A percentile compares a stretch with the other conserved stretches of the same genome.
These are phyloP conservation scores for Heliconius hortense DNA, from an alignment of 2,888 invertebrate genomes.

Conservation along the genomic window DNA sequence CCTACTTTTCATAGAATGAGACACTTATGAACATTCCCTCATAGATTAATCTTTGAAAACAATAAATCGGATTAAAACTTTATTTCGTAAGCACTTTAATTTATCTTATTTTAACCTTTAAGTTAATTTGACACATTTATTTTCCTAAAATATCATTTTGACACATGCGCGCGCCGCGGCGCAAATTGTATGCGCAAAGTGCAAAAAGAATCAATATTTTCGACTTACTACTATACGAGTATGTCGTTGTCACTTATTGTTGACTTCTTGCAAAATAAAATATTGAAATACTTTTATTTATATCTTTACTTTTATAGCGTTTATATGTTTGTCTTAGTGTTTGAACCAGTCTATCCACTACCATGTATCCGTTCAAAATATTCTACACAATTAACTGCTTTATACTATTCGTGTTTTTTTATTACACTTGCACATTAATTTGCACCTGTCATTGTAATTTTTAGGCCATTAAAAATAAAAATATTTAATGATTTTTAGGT, in stretches of 20 bases:
- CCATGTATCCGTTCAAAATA: no score
- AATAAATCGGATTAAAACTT: not conserved
- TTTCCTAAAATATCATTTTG: slow-evolving; percentile 53
- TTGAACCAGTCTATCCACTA: no score
- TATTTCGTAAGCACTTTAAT: slow-evolving; percentile 11
- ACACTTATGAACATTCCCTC: not conserved
- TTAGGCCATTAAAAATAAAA: no score
- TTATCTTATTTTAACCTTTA: slow-evolving; percentile 13
- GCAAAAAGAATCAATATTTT: slow-evolving; percentile 62
- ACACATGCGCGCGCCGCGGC: slow-evolving; percentile 68
- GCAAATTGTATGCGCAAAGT: slow-evolving; percentile 45
- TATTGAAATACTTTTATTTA: not conserved
- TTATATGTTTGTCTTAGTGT: no score
- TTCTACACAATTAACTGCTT: no score
- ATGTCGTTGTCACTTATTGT: slow-evolving; percentile 7
- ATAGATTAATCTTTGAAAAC: not conserved
- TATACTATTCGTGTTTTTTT: no score
- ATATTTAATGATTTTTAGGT: no score
- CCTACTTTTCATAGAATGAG: slow-evolving; percentile 25
- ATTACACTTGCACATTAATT: no score
- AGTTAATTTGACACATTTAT: slow-evolving; percentile 24
- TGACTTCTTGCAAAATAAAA: not conserved
- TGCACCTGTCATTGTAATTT: no score
- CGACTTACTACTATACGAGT: slow-evolving; percentile 11
- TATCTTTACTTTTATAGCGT: no score